phyloP scores from a whole-genome alignment of 2,797 vertebrate species.

The Squalus acanthias region DNA sequence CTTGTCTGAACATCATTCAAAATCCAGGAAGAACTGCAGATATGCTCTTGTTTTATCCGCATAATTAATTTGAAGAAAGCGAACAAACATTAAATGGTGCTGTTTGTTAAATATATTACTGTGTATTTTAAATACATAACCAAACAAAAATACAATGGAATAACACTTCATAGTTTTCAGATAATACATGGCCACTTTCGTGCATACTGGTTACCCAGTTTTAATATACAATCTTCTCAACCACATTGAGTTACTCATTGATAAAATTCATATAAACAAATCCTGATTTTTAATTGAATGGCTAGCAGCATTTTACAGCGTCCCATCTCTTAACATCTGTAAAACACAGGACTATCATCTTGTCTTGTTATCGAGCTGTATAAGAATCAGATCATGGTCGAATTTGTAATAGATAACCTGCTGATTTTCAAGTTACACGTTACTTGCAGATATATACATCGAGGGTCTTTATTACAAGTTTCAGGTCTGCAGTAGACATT shows the following conservation, averaged over 20 bases:
- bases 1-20: background rate
- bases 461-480: background rate
- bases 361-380: background rate
- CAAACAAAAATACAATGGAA: background rate
- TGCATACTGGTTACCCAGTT: background rate
- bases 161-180: background rate
- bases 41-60: background rate
- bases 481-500: background rate
- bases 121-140: background rate
- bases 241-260: background rate
- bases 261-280: background rate
- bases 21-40: slow-evolving; percentile 4
- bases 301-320: background rate
- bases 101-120: background rate
- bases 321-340: background rate
- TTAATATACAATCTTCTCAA: background rate
- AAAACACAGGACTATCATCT: background rate
- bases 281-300: background rate
- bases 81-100: background rate
- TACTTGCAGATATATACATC: background rate
- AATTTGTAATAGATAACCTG: background rate
- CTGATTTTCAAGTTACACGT: background rate
- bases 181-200: background rate
- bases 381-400: background rate
- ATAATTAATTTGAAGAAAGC: background rate